Base-by-base conservation (phyloP, 1,140 invertebrate species). In the Chymomyza costata region DNA sequence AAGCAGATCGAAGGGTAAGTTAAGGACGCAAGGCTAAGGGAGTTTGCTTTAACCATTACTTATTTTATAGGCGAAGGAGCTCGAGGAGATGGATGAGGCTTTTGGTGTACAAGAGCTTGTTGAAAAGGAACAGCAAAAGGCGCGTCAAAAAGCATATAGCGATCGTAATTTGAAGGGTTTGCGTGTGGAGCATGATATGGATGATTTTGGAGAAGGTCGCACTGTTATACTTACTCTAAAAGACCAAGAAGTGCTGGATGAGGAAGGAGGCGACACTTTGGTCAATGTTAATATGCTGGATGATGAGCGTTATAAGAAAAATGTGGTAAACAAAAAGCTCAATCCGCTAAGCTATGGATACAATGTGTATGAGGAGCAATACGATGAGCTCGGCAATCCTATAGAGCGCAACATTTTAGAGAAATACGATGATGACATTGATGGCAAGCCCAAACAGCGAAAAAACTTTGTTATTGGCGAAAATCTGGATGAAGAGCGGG, bases 361-460 rank as follows among this genome's bases (percentile, higher is more conserved):
- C 82, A 95, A 97, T 84, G 93, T 95, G 21, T 91, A 95, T 81
- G 95, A 97, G 52, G 91, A 93, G 65, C 92, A 96, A 73, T 90
- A 91, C 44, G 94, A 97, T 86, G 92, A 95, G 69, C 90, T 91
- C 83, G 94, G 95, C 46, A 89, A 93, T 82, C 87, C 92, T 62
- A 87, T 90, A 86, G 69, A 91, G 83, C 88, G 92, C 87, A 81
- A 89, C 74, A 82, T 97, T 13, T 88, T 99, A 5, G 87, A 91
- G 52, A 98, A 99, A 88, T 99, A 99, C 86, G 96, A 99, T 86
- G 97, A 98, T 82, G 96, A 98, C 86, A 93, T 99, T 34, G 91
- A 94, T 37, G 95, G 95, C 1, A 86, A 86, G 30, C 67, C 73
- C 0, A 89, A 90, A 60, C 92, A 93, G 70, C 91, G 90, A 47